Base-by-base conservation (phyloP, 2,888 invertebrate genomes). In the Sarcophaga rosellei region DNA sequence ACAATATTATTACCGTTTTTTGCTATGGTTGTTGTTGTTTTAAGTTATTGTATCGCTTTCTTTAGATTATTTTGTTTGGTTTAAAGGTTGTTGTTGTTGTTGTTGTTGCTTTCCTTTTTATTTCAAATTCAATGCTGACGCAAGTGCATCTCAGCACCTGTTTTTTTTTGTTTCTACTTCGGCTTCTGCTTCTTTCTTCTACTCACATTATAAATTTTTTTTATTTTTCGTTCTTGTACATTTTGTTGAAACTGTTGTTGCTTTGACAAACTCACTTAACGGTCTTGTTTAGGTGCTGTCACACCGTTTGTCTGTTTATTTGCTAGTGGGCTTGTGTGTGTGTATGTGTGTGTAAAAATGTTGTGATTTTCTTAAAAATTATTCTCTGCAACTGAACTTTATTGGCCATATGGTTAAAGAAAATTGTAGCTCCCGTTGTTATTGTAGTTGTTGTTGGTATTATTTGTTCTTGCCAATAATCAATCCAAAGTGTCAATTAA, bases 81-180 rank as follows among this genome's bases (percentile, higher is more conserved):
- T 73, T 2, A 35, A 35, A 35, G n/a, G n/a, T n/a, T 35, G 10
- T 35, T 35, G 35, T 8, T 35, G 2, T 35, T 35, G 23, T 23
- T 3, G 35, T 35, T 35, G 35, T 35, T 35, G 35, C 10, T 35
- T 35, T 35, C 35, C 35, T 35, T 35, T 35, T 35, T 44, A 20
- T 66, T 78, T 81, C 73, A 77, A 57, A 61, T 84, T 81, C 17
- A 78, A 59, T 81, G 86, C 81, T 84, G 86, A 84, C 84, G 84
- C 86, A 86, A 86, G 86, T 84, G 84, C 78, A 86, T 77, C 84
- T 44, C 75, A 76, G 79, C 86, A 84, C 86, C 86, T 86, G 86
- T 84, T 86, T 84, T 81, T 81, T 35, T 35, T 8, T 35, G 6
- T 35, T 35, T 35, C 1, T 35, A 10, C 2, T 35, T 35, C 35